Evolutionary conservation across 2,797 vertebrate genomes (phyloP).

Genomic region (Cygnus olor): DNA sequence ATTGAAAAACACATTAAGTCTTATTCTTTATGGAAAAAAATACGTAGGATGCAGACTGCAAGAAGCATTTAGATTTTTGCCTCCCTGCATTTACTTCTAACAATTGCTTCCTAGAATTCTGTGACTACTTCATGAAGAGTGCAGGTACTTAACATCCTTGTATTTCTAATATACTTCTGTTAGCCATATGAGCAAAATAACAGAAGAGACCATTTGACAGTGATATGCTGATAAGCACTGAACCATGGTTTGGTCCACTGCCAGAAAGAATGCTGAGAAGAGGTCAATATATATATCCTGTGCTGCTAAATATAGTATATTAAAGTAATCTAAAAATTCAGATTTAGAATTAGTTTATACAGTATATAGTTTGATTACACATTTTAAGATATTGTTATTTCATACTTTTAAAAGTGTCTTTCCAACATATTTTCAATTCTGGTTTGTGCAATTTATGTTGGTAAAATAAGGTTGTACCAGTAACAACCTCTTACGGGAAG

Average conservation of each 20-base stretch:
- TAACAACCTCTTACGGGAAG: conserved; percentile 79
- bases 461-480: conserved; percentile 73
- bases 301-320: not conserved
- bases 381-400: conserved; percentile 52
- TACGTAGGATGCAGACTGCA: not conserved
- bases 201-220: not conserved
- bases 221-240: not conserved
- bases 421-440: conserved; percentile 51
- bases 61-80: not conserved
- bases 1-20: not conserved
- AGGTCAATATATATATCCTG: not conserved
- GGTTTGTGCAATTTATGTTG: conserved; percentile 64
- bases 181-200: not conserved
- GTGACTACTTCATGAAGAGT: not conserved
- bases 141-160: not conserved
- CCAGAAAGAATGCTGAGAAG: not conserved
- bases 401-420: conserved; percentile 30
- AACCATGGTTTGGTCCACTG: not conserved
- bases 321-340: not conserved
- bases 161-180: not conserved
- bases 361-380: conserved; percentile 1
- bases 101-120: conserved; percentile 6
- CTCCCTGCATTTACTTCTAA: not conserved
- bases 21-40: not conserved
- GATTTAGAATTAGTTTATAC: conserved; percentile 6